Conservation (phyloP, 2,113 vertebrate species). For the Malurus elegans region DNA sequence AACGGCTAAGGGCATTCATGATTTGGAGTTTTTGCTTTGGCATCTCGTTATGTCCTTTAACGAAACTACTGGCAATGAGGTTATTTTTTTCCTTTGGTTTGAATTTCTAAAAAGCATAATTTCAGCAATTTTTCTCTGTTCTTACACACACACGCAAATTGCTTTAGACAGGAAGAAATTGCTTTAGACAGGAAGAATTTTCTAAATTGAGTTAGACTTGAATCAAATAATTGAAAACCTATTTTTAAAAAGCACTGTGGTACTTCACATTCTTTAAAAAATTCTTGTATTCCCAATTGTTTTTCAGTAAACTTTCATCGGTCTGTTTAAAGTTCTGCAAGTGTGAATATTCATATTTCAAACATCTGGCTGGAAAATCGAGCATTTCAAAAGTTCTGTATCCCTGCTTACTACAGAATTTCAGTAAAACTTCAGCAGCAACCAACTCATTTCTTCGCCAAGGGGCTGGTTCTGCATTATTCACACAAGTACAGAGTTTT, state of each 20-base stretch:
- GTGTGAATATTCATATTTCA: conserved; percentile 72
- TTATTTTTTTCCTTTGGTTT: not conserved
- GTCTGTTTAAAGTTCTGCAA: conserved; percentile 70
- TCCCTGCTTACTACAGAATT: conserved; percentile 27
- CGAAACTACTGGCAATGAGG: not conserved
- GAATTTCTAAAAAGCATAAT: conserved; percentile 53
- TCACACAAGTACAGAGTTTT: not conserved
- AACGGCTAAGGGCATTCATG: not conserved
- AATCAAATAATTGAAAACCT: conserved; percentile 68
- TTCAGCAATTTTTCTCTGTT: conserved; percentile 54
- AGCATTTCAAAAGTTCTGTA: conserved; percentile 17
- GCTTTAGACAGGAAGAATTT: conserved; percentile 64
- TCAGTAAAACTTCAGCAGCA: conserved; percentile 31
- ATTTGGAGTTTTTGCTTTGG: not conserved
- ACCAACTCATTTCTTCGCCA: conserved; percentile 27
- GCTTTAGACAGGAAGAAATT: conserved; percentile 58
- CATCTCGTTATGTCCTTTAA: not conserved
- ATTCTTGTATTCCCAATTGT: conserved; percentile 61
- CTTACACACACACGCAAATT: not conserved
- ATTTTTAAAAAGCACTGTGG: conserved; percentile 57
- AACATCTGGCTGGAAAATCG: conserved; percentile 76
- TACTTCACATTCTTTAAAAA: conserved; percentile 29
- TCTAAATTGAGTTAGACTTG: conserved; percentile 61
- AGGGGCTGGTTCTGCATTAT: not conserved
- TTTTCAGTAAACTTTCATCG: conserved; percentile 66